Percentiles rank a stretch among this genome's conserved stretches.
Evolutionary conservation across 2,888 invertebrate genomes (phyloP).

Genomic region (Gastracanthus pulcherrimus): DNA sequence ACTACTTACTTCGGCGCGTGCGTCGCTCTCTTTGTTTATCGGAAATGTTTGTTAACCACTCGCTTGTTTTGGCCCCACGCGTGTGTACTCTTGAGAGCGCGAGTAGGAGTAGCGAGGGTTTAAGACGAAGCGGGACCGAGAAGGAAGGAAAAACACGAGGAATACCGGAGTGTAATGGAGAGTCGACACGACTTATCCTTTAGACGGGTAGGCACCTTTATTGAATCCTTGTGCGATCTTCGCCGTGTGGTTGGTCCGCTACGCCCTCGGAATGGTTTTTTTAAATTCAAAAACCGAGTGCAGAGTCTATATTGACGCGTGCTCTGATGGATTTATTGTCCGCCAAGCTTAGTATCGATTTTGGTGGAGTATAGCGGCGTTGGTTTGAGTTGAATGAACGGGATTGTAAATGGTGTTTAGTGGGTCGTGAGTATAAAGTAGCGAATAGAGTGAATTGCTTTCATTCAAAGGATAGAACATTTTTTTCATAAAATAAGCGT

Average conservation of each 20-base stretch:
- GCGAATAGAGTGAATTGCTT: no score
- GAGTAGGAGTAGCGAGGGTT: no score
- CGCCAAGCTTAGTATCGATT: neutral
- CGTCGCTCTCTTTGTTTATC: slow-evolving; percentile 23
- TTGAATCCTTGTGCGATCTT: neutral
- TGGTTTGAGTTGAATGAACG: slow-evolving; percentile 6
- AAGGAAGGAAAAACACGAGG: neutral
- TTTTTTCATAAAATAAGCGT: neutral
- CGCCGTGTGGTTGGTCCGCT: neutral
- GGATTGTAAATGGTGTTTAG: neutral
- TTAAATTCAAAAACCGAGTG: slow-evolving; percentile 1
- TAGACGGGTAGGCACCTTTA: neutral
- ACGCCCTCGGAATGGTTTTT: neutral
- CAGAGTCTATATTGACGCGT: neutral
- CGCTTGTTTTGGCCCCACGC: no score
- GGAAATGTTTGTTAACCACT: slow-evolving; percentile 35
- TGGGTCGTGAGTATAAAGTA: neutral
- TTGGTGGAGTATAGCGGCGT: neutral
- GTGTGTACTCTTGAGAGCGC: no score
- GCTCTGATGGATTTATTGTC: neutral
- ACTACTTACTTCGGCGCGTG: neutral
- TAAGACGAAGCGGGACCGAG: no score
- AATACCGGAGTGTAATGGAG: slow-evolving; percentile 9
- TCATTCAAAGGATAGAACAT: neutral
- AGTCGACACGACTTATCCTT: neutral